A percentile compares a stretch with the other conserved stretches of the same genome.
Conservation (phyloP, 2,113 vertebrate species). For the Leptobrachium ailaonicum region DNA sequence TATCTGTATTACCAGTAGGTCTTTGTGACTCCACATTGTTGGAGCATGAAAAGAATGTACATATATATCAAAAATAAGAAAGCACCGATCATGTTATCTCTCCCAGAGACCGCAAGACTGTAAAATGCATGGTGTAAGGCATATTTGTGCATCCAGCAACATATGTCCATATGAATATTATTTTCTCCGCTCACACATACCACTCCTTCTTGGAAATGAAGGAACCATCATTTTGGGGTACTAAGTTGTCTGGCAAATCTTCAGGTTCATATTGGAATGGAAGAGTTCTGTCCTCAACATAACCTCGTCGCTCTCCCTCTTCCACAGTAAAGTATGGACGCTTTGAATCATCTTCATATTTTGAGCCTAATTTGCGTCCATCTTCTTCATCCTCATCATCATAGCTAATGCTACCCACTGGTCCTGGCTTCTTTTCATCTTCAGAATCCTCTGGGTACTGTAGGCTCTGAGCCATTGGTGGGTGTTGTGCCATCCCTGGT, state of each 20-base stretch:
- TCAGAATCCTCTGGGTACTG: conserved; percentile 95
- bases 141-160: conserved; percentile 26
- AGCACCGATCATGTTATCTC: conserved; percentile 30
- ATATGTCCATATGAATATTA: conserved; percentile 8
- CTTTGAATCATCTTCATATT: conserved; percentile 90
- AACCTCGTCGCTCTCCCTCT: conserved; percentile 83
- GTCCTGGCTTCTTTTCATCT: conserved; percentile 92
- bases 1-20: conserved; percentile 12
- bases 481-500: conserved; percentile 81
- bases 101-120: conserved; percentile 11
- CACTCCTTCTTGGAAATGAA: conserved; percentile 99
- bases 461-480: conserved; percentile 87
- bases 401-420: conserved; percentile 76
- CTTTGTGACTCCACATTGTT: conserved; percentile 15
- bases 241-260: conserved; percentile 94
- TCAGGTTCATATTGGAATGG: conserved; percentile 90
- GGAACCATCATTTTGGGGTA: conserved; percentile 97
- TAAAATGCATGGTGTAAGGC: conserved; percentile 12
- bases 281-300: conserved; percentile 90
- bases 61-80: conserved; percentile 45
- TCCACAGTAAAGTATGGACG: conserved; percentile 97
- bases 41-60: conserved; percentile 39
- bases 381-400: conserved; percentile 75
- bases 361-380: conserved; percentile 79
- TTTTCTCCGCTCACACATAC: conserved; percentile 78